Evolutionary conservation across 2,888 invertebrate genomes (phyloP).

Genomic region (Spilosoma lubricipeda): DNA sequence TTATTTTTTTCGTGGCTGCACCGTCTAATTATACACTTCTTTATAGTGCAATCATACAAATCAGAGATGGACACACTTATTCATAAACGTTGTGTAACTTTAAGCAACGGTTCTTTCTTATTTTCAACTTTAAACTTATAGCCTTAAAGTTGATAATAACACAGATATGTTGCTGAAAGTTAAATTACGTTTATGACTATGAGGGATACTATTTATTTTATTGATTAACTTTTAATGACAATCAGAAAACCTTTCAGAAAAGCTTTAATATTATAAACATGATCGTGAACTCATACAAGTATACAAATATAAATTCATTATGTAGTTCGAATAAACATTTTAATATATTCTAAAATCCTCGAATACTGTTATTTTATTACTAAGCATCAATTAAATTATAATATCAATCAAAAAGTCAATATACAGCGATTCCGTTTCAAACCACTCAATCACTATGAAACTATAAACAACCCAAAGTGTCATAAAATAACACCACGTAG

Average conservation of each 20-base stretch:
- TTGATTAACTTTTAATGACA: background rate
- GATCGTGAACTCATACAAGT: background rate
- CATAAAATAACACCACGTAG: slow-evolving; percentile 14
- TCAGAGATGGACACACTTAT: background rate
- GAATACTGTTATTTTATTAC: background rate
- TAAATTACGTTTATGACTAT: too few relatives aligned
- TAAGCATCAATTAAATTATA: background rate
- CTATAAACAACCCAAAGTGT: slow-evolving; percentile 16
- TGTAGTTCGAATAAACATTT: background rate
- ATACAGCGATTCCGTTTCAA: slow-evolving; percentile 10
- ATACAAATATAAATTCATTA: background rate
- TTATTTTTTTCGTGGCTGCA: background rate
- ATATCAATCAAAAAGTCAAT: background rate
- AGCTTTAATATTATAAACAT: too few relatives aligned
- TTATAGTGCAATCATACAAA: background rate
- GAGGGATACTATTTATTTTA: background rate
- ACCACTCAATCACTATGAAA: slow-evolving; percentile 17
- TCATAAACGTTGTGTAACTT: too few relatives aligned
- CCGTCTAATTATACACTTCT: background rate
- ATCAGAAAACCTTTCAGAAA: too few relatives aligned
- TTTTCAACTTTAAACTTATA: too few relatives aligned
- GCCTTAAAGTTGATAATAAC: too few relatives aligned
- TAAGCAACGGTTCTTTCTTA: too few relatives aligned
- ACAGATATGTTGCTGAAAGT: too few relatives aligned
- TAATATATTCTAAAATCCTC: background rate